Evolutionary conservation across 1,140 invertebrate genomes (phyloP).

Genomic region (Apolygus lucorum): DNA sequence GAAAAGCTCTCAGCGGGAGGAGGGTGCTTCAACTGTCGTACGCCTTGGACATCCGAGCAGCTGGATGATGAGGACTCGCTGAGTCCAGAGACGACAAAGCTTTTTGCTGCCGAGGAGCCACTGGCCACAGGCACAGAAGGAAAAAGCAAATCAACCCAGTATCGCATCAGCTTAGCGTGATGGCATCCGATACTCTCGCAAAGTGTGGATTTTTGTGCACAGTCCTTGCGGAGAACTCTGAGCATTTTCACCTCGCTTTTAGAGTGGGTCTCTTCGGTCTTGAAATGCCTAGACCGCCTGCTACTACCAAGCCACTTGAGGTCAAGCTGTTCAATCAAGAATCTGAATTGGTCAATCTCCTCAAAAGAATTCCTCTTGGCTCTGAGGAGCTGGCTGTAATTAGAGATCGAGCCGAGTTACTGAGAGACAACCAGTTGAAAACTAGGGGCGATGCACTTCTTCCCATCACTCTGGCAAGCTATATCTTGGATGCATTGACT

Average conservation of each 20-base stretch:
- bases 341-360: conserved; percentile 75
- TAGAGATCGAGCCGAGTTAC: conserved; percentile 71
- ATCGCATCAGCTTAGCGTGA: conserved; percentile 74
- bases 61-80: conserved; percentile 44
- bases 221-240: conserved; percentile 82
- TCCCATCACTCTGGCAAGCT: conserved; percentile 85
- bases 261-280: conserved; percentile 87
- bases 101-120: too few species aligned
- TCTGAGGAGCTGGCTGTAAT: conserved; percentile 71
- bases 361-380: conserved; percentile 86
- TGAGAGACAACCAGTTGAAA: conserved; percentile 74
- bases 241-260: conserved; percentile 88
- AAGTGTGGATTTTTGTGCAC: conserved; percentile 92
- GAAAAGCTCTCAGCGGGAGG: conserved; percentile 21
- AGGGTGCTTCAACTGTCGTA: conserved; percentile 36
- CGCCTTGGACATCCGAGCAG: conserved; percentile 37
- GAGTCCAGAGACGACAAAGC: conserved; percentile 32
- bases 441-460: conserved; percentile 83
- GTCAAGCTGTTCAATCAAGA: conserved; percentile 92
- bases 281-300: conserved; percentile 90
- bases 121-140: conserved; percentile 64
- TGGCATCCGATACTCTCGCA: conserved; percentile 82
- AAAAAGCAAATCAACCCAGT: conserved; percentile 67
- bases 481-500: conserved; percentile 89
- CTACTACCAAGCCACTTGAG: conserved; percentile 90